A percentile compares a stretch with the other conserved stretches of the same genome.
Conservation (phyloP, 2,888 invertebrate genomes). For the Marasmarcha lunaedactyla region DNA sequence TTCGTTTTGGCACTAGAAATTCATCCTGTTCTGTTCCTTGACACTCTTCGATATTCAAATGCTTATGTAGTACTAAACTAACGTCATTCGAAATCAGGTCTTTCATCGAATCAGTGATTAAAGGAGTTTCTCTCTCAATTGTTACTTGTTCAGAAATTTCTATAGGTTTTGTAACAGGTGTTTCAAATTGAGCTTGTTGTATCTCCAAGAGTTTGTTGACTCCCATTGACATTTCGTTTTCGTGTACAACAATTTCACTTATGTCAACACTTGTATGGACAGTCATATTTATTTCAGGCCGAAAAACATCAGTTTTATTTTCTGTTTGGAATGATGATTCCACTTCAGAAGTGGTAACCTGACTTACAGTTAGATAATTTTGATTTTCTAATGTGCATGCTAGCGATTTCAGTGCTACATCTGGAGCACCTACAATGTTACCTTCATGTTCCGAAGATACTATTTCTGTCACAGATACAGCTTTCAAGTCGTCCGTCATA, state of each 20-base stretch:
- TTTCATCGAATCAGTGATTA: not conserved
- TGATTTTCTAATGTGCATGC: conserved; percentile 39
- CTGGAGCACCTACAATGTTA: not conserved
- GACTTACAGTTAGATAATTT: conserved; percentile 42
- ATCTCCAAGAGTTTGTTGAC: not conserved
- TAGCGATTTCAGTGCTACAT: conserved; percentile 24
- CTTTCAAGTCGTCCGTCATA: conserved; percentile 34
- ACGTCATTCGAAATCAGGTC: not conserved
- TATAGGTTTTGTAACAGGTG: not conserved
- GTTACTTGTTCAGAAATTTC: not conserved
- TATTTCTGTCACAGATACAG: conserved; percentile 36
- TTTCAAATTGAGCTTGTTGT: not conserved
- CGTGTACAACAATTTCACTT: conserved; percentile 35
- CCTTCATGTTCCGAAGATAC: conserved; percentile 32
- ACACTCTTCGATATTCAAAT: conserved; percentile 22
- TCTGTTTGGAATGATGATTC: not conserved
- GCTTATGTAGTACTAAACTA: conserved; percentile 17
- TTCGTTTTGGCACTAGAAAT: not conserved
- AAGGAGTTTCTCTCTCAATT: not conserved
- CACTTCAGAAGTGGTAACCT: conserved; percentile 13
- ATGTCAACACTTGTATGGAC: conserved; percentile 24
- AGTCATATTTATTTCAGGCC: not conserved
- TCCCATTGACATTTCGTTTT: conserved; percentile 19
- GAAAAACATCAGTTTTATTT: conserved; percentile 22
- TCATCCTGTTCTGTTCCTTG: conserved; percentile 23